Percentiles rank a stretch among this genome's conserved stretches.
These are phyloP conservation scores for Zaprionus davidi DNA, from an alignment of 1,140 invertebrate species.

Conservation along the genomic window DNA sequence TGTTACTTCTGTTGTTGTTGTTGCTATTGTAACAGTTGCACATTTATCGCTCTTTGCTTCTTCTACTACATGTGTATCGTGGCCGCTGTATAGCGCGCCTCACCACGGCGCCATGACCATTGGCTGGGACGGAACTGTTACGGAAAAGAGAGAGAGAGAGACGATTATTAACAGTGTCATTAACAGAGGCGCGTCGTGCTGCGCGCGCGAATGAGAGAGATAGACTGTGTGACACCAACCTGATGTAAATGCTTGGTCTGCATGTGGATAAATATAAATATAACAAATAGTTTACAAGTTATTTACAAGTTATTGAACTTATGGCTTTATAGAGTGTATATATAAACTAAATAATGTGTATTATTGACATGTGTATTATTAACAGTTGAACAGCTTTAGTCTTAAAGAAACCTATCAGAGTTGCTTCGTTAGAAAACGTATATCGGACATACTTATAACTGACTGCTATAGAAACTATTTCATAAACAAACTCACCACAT, in stretches of 20 bases:
- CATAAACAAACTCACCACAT: no score
- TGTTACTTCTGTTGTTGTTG: conserved; percentile 5
- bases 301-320: not conserved
- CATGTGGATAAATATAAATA: conserved; percentile 57
- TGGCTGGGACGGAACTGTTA: conserved; percentile 96
- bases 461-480: no score
- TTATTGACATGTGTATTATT: no score
- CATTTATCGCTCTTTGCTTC: conserved; percentile 16
- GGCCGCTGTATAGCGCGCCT: conserved; percentile 95
- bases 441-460: no score
- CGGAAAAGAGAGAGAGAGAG: not conserved
- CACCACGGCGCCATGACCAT: conserved; percentile 94
- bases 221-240: conserved; percentile 59
- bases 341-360: no score
- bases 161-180: conserved; percentile 4
- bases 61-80: conserved; percentile 93
- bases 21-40: conserved; percentile 17
- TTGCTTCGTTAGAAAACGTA: no score
- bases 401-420: no score
- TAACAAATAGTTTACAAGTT: conserved; percentile 16
- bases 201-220: not conserved
- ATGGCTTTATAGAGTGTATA: no score
- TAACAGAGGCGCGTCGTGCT: conserved; percentile 3
- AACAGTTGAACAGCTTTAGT: no score
- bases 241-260: conserved; percentile 83